Base-by-base conservation (phyloP, 64 coral and sea anemone species). In the Orbicella faveolata region DNA sequence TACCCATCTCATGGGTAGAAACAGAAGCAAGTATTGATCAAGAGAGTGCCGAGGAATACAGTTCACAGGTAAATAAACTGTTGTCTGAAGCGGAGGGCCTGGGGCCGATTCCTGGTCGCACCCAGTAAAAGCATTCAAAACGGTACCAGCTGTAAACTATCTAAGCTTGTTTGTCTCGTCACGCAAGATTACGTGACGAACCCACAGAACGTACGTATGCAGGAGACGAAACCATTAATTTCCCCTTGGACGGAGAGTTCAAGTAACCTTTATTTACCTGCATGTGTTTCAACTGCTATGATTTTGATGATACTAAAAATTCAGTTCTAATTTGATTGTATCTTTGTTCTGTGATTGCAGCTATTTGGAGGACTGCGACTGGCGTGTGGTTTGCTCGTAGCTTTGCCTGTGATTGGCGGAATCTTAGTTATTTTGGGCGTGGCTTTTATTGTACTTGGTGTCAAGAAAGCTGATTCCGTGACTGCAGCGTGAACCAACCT, bases 381-480 rank as follows among this genome's bases (percentile, higher is more conserved):
- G 16, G 19, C 79, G 14, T 91, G 89, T 13, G 75, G 79, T 20
- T 63, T 91, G 39, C 59, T 83, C 59, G 73, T 84, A 3, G 89
- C 82, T 9, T 20, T 91, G 57, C 89, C 89, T 21, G 55, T 91
- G 69, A 77, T 91, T 73, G 89, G 89, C 1, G 80, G 89, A 25
- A 44, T 91, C 30, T 11, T 77, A 3, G 34, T 84, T 18, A 19
- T 85, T 18, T 3, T 30, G 13, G 89, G 89, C 19, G 53, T 91
- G 18, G 26, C 77, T 36, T 33, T 91, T 4, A 39, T 73, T 63
- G 69, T 68, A 20, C 25, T 84, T 41, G 55, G 36, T 34, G 68
- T 75, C 36, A 91, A 77, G 30, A 90, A 83, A 36, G 25, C 17
- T 53, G 35, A 55, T 61, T 74, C 33, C 10, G 52, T 61, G 3